Evolutionary conservation across 2,113 vertebrate genomes (phyloP), one percentile per base, ranked within the genome.

Genomic region (Otus sunia): DNA sequence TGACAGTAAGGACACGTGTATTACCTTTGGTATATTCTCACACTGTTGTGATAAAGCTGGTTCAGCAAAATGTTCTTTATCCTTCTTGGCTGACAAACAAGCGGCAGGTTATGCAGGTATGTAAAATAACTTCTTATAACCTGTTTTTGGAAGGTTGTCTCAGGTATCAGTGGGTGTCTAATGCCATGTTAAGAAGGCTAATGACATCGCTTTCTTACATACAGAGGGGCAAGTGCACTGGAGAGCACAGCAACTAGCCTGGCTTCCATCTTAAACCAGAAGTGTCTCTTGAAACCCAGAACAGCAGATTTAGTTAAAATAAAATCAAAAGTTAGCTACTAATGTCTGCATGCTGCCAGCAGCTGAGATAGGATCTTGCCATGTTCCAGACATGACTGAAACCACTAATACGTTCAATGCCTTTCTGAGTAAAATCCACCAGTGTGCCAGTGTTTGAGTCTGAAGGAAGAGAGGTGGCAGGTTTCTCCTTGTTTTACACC

Each of bases 1-100:
- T 2, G 0, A 21, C 30, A 43, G 58, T 22, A 41, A 73, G 67
- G 79, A 41, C 17, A 0, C 2, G 1, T 37, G 0, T 29, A 4
- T 56, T 89, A 39, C 34, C 50, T 62, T 52, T 4, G 21, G 49
- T 71, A 1, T 22, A 8, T 53, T 78, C 52, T 87, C 49, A n/a
- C 22, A 8, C 53, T 29, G 25, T 26, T 49, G 23, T 58, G 49
- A 17, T 82, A n/a, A 73, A 74, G 59, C 63, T 83, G 52, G 20
- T 73, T 72, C 53, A 92, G 52, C 47, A 58, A n/a, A 41, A 29
- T 11, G 3, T 0, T 12, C 53, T 86, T 81, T 56, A 30, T 75
- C 26, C 37, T 53, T 22, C 32, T 37, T 78, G 60, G 22, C 78
- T 71, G 45, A 62, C 41, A n/a, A 91, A 25, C 47, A 66, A 62